Evolutionary conservation across 92 coral and sea anemone genomes (phyloP).

Genomic region (Zoanthus sociatus): DNA sequence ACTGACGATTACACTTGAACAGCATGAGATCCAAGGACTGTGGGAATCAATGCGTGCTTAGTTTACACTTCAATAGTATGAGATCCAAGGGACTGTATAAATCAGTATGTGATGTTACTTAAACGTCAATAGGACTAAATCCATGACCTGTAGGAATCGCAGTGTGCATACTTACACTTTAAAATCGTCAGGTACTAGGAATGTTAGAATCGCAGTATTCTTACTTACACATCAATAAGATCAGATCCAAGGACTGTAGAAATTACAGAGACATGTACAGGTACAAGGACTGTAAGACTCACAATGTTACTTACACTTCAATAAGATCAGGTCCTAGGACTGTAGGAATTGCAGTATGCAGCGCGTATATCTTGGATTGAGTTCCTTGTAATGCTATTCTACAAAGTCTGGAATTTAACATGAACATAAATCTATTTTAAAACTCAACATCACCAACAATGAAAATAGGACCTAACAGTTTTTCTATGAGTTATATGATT

Average conservation of each 20-base stretch:
- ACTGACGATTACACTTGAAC: too few relatives aligned
- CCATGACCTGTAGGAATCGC: too few relatives aligned
- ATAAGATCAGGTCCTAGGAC: slow-evolving; percentile 82
- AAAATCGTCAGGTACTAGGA: slow-evolving; percentile 58
- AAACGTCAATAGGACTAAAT: too few relatives aligned
- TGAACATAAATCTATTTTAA: not conserved
- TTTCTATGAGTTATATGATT: not conserved
- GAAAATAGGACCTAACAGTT: too few relatives aligned
- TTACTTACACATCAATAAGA: too few relatives aligned
- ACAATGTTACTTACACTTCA: slow-evolving; percentile 64
- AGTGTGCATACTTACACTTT: too few relatives aligned
- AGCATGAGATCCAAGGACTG: too few relatives aligned
- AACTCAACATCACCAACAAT: not conserved
- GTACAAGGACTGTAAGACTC: not conserved
- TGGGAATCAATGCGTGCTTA: too few relatives aligned
- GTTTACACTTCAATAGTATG: too few relatives aligned
- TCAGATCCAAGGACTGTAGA: not conserved
- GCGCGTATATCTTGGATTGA: slow-evolving; percentile 75
- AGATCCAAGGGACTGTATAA: too few relatives aligned
- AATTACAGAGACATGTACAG: too few relatives aligned
- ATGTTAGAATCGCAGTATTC: slow-evolving; percentile 71
- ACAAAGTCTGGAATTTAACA: slow-evolving; percentile 65
- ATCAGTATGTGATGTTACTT: too few relatives aligned
- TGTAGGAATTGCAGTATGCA: slow-evolving; percentile 71
- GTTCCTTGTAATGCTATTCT: slow-evolving; percentile 85